Percentiles rank a stretch among this genome's conserved stretches.
These are phyloP conservation scores for Drosophila macrospina DNA, from an alignment of 2,888 invertebrate species.

Conservation along the genomic window DNA sequence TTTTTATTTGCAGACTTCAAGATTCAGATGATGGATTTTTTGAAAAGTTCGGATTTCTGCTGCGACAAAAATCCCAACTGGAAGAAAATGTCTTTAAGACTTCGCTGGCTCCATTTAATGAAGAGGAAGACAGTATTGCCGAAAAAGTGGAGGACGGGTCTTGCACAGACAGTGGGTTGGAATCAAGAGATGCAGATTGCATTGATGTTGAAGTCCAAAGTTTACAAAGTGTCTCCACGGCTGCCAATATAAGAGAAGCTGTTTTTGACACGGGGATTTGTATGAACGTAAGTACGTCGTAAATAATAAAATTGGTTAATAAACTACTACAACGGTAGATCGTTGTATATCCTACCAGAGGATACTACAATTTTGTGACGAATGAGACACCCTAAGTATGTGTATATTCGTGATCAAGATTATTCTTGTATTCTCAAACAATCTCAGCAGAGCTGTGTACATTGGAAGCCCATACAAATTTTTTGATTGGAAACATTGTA, in stretches of 20 bases:
- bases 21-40: conserved; percentile 94
- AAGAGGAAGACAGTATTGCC: conserved; percentile 34
- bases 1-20: conserved; percentile 86
- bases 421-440: too few relatives aligned
- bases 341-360: too few relatives aligned
- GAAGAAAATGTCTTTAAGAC: conserved; percentile 84
- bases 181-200: conserved; percentile 14
- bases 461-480: too few relatives aligned
- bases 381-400: too few relatives aligned
- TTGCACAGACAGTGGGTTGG: conserved; percentile 35
- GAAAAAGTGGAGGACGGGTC: conserved; percentile 20
- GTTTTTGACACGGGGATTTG: conserved; percentile 89
- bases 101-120: conserved; percentile 86
- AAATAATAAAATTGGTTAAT: not conserved
- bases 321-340: not conserved
- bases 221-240: conserved; percentile 32
- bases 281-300: conserved; percentile 90
- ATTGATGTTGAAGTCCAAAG: conserved; percentile 54
- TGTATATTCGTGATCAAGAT: too few relatives aligned
- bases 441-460: too few relatives aligned
- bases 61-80: conserved; percentile 89
- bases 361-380: too few relatives aligned
- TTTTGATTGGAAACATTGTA: too few relatives aligned
- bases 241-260: conserved; percentile 80
- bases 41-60: conserved; percentile 91